A percentile compares a stretch with the other conserved stretches of the same genome.
phyloP scores from a whole-genome alignment of 2,888 invertebrate genomes.

The Trichopoda pennipes region DNA sequence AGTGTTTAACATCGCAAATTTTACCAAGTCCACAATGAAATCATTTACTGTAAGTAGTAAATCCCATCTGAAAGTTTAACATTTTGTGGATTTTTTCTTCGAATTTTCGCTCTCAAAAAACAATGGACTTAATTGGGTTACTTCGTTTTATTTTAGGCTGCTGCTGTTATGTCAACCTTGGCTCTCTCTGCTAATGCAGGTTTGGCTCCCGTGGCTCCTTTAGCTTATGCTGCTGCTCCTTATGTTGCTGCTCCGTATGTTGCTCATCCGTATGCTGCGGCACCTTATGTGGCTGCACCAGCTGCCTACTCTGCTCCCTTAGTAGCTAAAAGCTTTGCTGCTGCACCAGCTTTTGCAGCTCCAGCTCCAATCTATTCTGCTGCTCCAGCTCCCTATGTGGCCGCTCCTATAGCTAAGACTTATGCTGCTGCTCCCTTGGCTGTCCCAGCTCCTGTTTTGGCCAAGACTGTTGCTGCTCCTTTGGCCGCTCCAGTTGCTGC shows the following conservation, averaged over 20 bases:
- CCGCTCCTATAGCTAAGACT: conserved; percentile 62
- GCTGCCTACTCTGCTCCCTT: conserved; percentile 70
- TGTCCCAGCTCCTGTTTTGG: conserved; percentile 69
- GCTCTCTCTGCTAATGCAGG: conserved; percentile 79
- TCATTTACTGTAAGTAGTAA: conserved; percentile 80
- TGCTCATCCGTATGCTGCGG: conserved; percentile 69
- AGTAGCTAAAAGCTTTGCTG: conserved; percentile 66
- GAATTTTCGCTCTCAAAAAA: not conserved
- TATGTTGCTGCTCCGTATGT: conserved; percentile 67
- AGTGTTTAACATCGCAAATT: conserved; percentile 76
- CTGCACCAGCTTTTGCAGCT: conserved; percentile 69
- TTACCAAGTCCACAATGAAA: conserved; percentile 80
- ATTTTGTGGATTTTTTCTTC: conserved; percentile 17
- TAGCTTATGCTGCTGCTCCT: conserved; percentile 53
- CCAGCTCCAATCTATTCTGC: conserved; percentile 70
- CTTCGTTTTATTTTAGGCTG: conserved; percentile 72
- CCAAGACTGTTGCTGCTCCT: conserved; percentile 70
- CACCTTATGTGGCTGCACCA: conserved; percentile 62
- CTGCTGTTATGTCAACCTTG: conserved; percentile 80
- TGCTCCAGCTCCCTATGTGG: conserved; percentile 68
- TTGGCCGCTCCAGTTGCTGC: conserved; percentile 70
- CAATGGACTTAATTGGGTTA: conserved; percentile 33
- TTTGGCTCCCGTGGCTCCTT: conserved; percentile 71
- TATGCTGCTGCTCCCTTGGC: conserved; percentile 73
- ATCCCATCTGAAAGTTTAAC: conserved; percentile 13